Base-by-base conservation (phyloP, 2,797 vertebrate genomes). In the Lophotriccus pileatus region DNA sequence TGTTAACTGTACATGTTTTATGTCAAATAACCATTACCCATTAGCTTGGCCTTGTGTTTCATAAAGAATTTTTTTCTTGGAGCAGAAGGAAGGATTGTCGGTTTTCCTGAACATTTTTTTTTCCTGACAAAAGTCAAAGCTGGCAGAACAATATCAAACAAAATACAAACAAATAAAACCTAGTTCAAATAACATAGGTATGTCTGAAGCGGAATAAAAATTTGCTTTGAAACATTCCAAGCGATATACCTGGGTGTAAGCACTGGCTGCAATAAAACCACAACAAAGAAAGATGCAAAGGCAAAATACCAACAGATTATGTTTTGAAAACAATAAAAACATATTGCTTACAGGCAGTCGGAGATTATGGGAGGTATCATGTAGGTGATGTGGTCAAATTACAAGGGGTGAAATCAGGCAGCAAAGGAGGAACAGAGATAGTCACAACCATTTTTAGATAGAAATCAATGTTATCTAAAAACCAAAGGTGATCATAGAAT, bases 151-250 rank as follows among this genome's bases (percentile, higher is more conserved):
- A 56, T 67, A 87, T 56, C 59, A 95, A 80, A 96, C 83, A 91
- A 88, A 93, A 88, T 34, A 22, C 63, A 90, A 93, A 92, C 46
- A 94, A 94, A 90, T 63, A 90, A 88, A 94, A 63, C 63, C 87
- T 77, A 74, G 63, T 90, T 93, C 83, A 36, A 93, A 87, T 95
- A 94, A 90, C 52, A 79, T 41, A 93, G 77, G 70, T 91, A 95
- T 90, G 87, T 84, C 87, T 86, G 72, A 82, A 94, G 47, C 10
- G 6, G 41, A 88, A 44, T 27, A 79, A 82, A 79, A 79, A 70
- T n/a, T 76, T 87, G 52, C 56, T 84, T 82, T 82, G 36, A 36
- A 94, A 70, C 56, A 90, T 93, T 94, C 85, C 80, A 64, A 81
- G 43, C 34, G 92, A 76, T 90, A 79, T 55, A 94, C 91, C 93